Evolutionary conservation across 2,797 vertebrate genomes (phyloP).

Genomic region (Myotis pilosus): DNA sequence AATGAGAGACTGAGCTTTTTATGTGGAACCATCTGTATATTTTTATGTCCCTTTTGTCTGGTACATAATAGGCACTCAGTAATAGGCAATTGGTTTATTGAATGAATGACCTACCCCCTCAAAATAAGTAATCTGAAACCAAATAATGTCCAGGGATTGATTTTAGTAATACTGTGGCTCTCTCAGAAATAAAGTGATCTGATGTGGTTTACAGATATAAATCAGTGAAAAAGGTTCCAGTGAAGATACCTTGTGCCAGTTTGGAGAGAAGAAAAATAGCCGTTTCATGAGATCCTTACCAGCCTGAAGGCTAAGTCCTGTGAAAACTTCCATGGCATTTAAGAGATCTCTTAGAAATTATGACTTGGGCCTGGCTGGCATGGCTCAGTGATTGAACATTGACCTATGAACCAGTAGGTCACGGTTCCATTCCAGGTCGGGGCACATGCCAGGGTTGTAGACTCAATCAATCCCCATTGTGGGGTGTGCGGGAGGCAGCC

Average conservation of each 20-base stretch:
- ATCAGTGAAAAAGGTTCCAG: background rate
- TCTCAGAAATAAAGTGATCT: background rate
- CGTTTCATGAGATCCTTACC: background rate
- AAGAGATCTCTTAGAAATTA: slow-evolving; percentile 17
- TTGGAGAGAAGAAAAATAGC: background rate
- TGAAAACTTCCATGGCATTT: background rate
- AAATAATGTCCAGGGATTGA: background rate
- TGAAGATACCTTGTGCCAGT: background rate
- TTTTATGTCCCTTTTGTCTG: slow-evolving; percentile 15
- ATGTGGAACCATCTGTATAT: background rate
- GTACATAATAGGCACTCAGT: background rate
- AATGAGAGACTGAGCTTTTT: background rate
- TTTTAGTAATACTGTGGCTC: background rate
- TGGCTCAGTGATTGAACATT: no score
- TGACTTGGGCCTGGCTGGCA: background rate
- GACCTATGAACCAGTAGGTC: no score
- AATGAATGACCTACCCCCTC: background rate
- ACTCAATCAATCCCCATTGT: no score
- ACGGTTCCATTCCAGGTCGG: no score
- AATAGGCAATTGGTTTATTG: background rate
- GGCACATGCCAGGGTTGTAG: no score
- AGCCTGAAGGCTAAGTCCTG: background rate
- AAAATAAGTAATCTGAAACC: background rate
- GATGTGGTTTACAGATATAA: background rate
- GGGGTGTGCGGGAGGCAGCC: no score